Evolutionary conservation across 2,113 vertebrate species (phyloP), one percentile per base, ranked within the genome.

Genomic region (Antennarius striatus): DNA sequence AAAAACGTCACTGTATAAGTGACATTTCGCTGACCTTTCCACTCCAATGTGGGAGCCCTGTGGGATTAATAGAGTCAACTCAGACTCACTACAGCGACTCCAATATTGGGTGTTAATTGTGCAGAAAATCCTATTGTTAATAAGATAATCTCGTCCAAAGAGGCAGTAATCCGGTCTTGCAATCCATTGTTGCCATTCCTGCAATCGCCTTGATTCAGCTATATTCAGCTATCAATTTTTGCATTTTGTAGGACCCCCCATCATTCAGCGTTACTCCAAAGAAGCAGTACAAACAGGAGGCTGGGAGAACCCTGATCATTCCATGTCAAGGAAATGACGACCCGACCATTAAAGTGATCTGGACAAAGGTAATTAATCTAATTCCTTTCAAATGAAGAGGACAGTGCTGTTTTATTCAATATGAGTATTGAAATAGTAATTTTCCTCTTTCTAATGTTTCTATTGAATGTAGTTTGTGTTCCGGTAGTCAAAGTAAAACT

Each of bases 201-300:
- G 71, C 53, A 61, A 61, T 74, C 59, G 81, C 52, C 72, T 72
- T 73, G 66, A 81, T 74, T 73, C 40, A 32, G 57, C 56, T 62
- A 32, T 71, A 52, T 82, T 81, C 57, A 36, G 32, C 32, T 36
- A 5, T 36, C 32, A 36, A 36, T 36, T 62, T 76, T 66, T 79
- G 59, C 16, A 63, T 70, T 79, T 77, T 9, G 13, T 77, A 98
- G 96, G 94, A 96, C 62, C 96, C 96, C n/a, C 97, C 97, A 0
- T 73, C 87, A 40, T 95, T 98, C 81, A 84, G 88, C 1, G 28
- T 93, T 48, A 69, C 82, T 40, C 97, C 96, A 15, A 92, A 91
- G 67, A 86, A 92, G 55, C 93, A 94, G 17, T 98, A 98, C 76
- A 93, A 91, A 79, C 91, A 94, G 82, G 95, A 96, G 68, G 93